A percentile compares a stretch with the other conserved stretches of the same genome.
Conservation (phyloP, 2,888 invertebrate genomes). For the Tanaodytes sp. region DNA sequence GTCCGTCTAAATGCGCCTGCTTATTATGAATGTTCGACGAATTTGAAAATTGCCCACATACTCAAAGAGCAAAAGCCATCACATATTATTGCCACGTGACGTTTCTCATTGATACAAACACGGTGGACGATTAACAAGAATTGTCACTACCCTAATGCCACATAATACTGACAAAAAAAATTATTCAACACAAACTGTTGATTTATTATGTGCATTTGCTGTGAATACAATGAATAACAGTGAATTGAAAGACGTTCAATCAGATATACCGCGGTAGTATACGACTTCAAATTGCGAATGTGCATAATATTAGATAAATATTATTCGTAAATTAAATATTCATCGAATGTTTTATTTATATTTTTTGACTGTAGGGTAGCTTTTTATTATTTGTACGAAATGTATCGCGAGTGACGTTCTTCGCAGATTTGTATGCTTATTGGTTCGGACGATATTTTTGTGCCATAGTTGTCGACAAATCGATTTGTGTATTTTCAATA, state of each 20-base stretch:
- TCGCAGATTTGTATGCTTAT: neutral
- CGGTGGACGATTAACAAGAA: no score
- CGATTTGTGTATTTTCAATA: constrained; percentile 15
- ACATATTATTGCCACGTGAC: constrained; percentile 3
- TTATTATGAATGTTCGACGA: neutral
- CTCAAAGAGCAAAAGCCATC: constrained; percentile 28
- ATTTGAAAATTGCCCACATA: constrained; percentile 8
- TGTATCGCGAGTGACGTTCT: neutral
- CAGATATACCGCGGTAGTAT: no score
- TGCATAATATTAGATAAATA: no score
- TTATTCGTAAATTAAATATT: no score
- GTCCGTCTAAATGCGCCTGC: neutral
- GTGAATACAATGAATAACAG: no score
- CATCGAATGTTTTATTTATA: no score
- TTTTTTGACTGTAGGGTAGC: no score
- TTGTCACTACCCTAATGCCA: constrained; percentile 5
- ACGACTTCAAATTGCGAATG: no score
- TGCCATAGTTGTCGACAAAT: constrained; percentile 14
- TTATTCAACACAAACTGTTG: no score
- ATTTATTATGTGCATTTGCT: no score
- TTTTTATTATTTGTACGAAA: neutral
- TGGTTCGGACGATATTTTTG: constrained; percentile 11
- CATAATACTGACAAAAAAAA: no score
- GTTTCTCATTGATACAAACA: neutral
- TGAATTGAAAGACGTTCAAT: no score